Evolutionary conservation across 2,888 invertebrate genomes (phyloP).

Genomic region (Leucophenga maculata): DNA sequence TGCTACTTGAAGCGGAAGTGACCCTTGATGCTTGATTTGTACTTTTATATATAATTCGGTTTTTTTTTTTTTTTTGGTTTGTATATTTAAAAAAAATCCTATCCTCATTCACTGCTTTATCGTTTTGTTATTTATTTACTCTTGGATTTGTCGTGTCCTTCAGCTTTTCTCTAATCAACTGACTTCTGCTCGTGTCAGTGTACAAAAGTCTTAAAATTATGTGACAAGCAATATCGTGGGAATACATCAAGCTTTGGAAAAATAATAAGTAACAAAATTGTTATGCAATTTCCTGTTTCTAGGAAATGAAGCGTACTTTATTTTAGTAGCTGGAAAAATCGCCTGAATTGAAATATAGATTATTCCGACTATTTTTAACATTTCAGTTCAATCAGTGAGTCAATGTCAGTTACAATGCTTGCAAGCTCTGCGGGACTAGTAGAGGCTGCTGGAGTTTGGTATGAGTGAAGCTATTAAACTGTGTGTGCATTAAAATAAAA

Average conservation of each 20-base stretch:
- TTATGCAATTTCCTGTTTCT: slow-evolving; percentile 63
- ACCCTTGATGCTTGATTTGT: slow-evolving; percentile 65
- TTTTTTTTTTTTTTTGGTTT: slow-evolving; percentile 34
- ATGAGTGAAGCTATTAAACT: too few relatives aligned
- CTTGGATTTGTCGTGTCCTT: slow-evolving; percentile 28
- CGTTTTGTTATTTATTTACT: background rate
- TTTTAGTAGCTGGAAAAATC: slow-evolving; percentile 13
- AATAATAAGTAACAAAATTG: slow-evolving; percentile 34
- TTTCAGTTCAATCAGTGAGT: slow-evolving; percentile 46
- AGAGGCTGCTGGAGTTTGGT: too few relatives aligned
- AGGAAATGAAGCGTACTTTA: slow-evolving; percentile 43
- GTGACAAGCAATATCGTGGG: slow-evolving; percentile 32
- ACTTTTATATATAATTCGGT: slow-evolving; percentile 56
- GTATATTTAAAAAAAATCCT: too few relatives aligned
- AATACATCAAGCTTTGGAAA: slow-evolving; percentile 15
- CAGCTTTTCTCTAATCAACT: slow-evolving; percentile 60
- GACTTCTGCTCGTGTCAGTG: slow-evolving; percentile 39
- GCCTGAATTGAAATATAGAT: slow-evolving; percentile 17
- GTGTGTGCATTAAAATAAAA: too few relatives aligned
- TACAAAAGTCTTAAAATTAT: background rate
- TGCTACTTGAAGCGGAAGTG: slow-evolving; percentile 62
- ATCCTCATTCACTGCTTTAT: background rate
- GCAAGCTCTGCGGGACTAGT: slow-evolving; percentile 22
- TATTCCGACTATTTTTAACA: slow-evolving; percentile 60
- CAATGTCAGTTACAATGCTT: slow-evolving; percentile 62